Evolutionary conservation across 2,113 vertebrate genomes (phyloP).

Genomic region (Sebastes fasciatus): DNA sequence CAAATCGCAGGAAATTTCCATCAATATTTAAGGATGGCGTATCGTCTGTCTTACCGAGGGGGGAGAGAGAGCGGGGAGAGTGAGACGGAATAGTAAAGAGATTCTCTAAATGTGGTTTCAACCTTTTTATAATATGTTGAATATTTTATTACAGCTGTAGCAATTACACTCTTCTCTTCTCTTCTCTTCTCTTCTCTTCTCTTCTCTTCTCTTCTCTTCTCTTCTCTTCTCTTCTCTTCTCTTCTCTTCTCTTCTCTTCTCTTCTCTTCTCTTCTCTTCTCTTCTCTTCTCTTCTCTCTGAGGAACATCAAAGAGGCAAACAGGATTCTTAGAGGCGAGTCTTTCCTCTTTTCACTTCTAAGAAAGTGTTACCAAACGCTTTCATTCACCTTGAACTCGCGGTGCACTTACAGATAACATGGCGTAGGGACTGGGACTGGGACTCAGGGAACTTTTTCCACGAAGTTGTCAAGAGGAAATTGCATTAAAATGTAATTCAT

Average conservation of each 20-base stretch:
- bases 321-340: conserved; percentile 29
- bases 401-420: background rate
- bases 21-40: conserved; percentile 52
- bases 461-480: conserved; percentile 17
- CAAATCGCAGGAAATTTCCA: conserved; percentile 22
- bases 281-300: background rate
- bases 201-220: background rate
- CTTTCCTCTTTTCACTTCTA: conserved; percentile 9
- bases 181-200: background rate
- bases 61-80: background rate
- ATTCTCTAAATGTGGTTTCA: conserved; percentile 45
- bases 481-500: conserved; percentile 29
- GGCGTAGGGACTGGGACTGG: background rate
- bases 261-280: background rate
- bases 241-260: conserved; percentile 3
- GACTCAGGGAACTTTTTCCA: background rate
- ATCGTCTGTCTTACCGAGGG: conserved; percentile 17
- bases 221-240: background rate
- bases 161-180: conserved; percentile 21
- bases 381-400: conserved; percentile 12
- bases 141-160: conserved; percentile 61
- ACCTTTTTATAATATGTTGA: conserved; percentile 41
- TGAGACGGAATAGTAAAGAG: conserved; percentile 23
- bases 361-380: conserved; percentile 18
- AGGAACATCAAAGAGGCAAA: conserved; percentile 23